Base-by-base conservation (phyloP, 2,113 vertebrate genomes). In the Anthoscopus minutus region DNA sequence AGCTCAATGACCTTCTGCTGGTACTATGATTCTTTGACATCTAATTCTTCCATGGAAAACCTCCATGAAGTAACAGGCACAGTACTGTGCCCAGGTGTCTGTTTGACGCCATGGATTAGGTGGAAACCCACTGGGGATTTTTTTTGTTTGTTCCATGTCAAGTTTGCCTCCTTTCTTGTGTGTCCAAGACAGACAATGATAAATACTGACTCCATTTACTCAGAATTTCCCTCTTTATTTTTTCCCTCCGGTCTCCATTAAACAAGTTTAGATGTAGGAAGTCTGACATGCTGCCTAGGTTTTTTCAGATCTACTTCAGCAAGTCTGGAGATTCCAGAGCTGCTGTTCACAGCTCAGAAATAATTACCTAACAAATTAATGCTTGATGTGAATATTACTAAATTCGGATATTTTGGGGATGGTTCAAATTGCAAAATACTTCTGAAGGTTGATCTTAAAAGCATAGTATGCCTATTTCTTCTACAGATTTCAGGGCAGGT, bases 221-320 rank as follows among this genome's bases (percentile, higher is more conserved):
- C 81, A 93, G 81, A 95, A 94, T 87, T 94, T 95, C 66, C 81
- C 87, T 77, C 53, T 56, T 19, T 82, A 57, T 40, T 89, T 91
- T 80, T 87, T 35, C n/a, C 45, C 50, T 57, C n/a, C 8, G 10
- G n/a, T 50, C 78, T 89, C 78, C 5, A 3, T 83, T 78, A 70
- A 94, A 86, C 22, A 74, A 56, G 38, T 82, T 86, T 35, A 83
- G 45, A 80, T 88, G 31, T 48, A 96, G 58, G 58, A 93, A 80
- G 64, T 67, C 81, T 83, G 81, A 76, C 74, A 70, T 4, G 33
- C 66, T 88, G 35, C 85, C 81, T 45, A 58, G 25, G 1, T 35
- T 79, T 92, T 88, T 82, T 73, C 51, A 86, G 23, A 65, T 40
- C 47, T 30, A 73, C 54, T 78, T 86, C 33, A 83, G 64, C 70